Conservation (phyloP, 1,140 invertebrate species). For the Hydropsyche tenuis region DNA sequence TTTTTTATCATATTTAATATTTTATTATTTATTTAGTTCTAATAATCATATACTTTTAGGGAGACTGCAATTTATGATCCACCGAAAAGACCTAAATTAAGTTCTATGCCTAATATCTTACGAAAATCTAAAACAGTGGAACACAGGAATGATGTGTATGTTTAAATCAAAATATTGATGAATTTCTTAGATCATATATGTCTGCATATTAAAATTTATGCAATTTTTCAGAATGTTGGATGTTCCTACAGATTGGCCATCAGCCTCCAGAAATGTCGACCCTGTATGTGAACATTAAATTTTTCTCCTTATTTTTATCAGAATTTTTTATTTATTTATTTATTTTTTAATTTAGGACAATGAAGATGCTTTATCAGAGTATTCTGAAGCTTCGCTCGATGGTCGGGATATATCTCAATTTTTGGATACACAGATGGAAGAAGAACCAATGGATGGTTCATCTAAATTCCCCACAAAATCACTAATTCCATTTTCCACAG, state of each 20-base stretch:
- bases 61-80: constrained; percentile 21
- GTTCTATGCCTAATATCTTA: constrained; percentile 28
- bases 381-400: constrained; percentile 45
- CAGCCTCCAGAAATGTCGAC: too few relatives aligned
- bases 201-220: too few relatives aligned
- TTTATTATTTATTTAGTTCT: not conserved
- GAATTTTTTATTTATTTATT: not conserved
- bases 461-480: constrained; percentile 14
- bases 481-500: not conserved
- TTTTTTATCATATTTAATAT: not conserved
- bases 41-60: not conserved
- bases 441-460: constrained; percentile 32
- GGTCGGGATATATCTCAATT: constrained; percentile 48
- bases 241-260: not conserved
- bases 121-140: constrained; percentile 27
- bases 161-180: not conserved
- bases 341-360: not conserved
- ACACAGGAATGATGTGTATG: constrained; percentile 24
- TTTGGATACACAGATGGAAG: constrained; percentile 48
- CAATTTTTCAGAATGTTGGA: not conserved
- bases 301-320: not conserved
- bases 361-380: constrained; percentile 43
- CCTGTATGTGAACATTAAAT: not conserved
- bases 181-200: too few relatives aligned
- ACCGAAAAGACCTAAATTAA: constrained; percentile 30